phyloP scores from a whole-genome alignment of 2,888 invertebrate genomes.

The Hemithea aestivaria region DNA sequence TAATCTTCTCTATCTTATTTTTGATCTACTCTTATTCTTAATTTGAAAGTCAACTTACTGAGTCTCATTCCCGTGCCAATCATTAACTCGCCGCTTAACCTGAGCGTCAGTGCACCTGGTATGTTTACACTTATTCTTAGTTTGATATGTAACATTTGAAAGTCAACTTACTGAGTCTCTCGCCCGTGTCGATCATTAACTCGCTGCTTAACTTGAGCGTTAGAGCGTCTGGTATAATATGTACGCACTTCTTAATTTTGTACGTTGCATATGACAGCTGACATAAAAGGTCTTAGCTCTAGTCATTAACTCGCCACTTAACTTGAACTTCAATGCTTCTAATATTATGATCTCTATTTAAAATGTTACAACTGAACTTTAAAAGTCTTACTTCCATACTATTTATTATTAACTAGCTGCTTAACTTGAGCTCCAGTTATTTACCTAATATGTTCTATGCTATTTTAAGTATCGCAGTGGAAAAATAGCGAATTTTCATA shows the following conservation, averaged over 20 bases:
- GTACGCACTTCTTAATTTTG: too few relatives aligned
- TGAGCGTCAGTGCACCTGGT: conserved; percentile 85
- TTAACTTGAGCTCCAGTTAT: conserved; percentile 91
- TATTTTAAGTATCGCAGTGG: too few relatives aligned
- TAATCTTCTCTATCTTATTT: too few relatives aligned
- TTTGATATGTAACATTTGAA: too few relatives aligned
- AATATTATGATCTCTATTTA: conserved; percentile 45
- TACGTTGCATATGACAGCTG: too few relatives aligned
- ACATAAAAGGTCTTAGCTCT: too few relatives aligned
- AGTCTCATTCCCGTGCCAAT: conserved; percentile 88
- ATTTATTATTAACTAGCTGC: conserved; percentile 88
- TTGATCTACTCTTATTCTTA: too few relatives aligned
- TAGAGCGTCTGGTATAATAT: conserved; percentile 79
- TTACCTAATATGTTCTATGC: too few relatives aligned
- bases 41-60: conserved; percentile 88
- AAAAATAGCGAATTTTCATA: too few relatives aligned
- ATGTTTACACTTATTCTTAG: conserved; percentile 20
- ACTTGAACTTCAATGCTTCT: conserved; percentile 86
- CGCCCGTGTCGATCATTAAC: conserved; percentile 87
- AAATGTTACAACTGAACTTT: too few relatives aligned
- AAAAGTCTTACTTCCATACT: conserved; percentile 89
- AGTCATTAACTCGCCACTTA: conserved; percentile 89
- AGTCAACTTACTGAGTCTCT: conserved; percentile 88
- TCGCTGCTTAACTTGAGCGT: conserved; percentile 91
- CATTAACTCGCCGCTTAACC: conserved; percentile 90